Percentiles rank a stretch among this genome's conserved stretches.
phyloP scores from a whole-genome alignment of 1,140 invertebrate species.

The Linepithema humile region DNA sequence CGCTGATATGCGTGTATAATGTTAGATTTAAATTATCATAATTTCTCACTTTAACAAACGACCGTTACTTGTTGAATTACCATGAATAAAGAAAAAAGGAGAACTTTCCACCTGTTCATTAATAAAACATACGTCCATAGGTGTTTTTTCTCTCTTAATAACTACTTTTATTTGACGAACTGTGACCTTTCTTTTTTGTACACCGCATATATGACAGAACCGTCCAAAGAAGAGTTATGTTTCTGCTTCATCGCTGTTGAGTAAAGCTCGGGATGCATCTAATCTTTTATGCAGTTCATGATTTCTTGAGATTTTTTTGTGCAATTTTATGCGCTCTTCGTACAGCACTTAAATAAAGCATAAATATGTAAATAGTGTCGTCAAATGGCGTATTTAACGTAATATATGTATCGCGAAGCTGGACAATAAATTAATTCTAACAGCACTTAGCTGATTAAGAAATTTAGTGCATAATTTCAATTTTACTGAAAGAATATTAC shows the following conservation, averaged over 20 bases:
- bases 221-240: slow-evolving; percentile 11
- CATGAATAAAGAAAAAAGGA: not conserved
- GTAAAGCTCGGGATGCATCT: not conserved
- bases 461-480: not conserved
- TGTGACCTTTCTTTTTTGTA: slow-evolving; percentile 26
- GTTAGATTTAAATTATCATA: slow-evolving; percentile 3
- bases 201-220: not conserved
- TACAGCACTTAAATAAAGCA: not conserved
- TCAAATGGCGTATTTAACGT: not conserved
- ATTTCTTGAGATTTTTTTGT: slow-evolving; percentile 27
- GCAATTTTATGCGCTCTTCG: slow-evolving; percentile 1
- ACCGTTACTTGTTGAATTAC: not conserved
- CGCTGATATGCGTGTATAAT: not conserved
- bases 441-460: too few relatives aligned
- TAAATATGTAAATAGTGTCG: not conserved
- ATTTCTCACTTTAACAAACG: not conserved
- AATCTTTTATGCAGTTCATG: not conserved
- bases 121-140: not conserved
- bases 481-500: not conserved
- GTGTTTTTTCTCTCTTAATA: not conserved
- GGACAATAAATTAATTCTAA: too few relatives aligned
- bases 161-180: slow-evolving; percentile 15
- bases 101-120: not conserved
- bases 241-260: not conserved
- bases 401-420: too few relatives aligned